These are phyloP conservation scores for Penelope pileata DNA, from an alignment of 2,113 vertebrate genomes.

Conservation along the genomic window DNA sequence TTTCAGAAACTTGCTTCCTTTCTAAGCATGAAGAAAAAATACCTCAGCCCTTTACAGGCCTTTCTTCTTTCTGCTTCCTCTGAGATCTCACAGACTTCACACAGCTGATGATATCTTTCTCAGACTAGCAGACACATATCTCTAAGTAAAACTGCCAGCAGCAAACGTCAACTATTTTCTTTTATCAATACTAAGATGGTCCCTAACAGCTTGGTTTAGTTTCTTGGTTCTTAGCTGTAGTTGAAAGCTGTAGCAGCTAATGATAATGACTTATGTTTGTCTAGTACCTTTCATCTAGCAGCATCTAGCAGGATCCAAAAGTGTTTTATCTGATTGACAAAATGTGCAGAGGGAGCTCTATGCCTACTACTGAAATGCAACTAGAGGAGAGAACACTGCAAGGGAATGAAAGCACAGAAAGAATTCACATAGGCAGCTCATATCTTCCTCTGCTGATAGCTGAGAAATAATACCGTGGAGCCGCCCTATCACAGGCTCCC, in stretches of 20 bases:
- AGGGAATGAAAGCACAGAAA: neutral
- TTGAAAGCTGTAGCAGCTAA: constrained; percentile 59
- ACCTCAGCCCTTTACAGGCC: constrained; percentile 6
- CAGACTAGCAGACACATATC: constrained; percentile 72
- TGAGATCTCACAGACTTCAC: constrained; percentile 72
- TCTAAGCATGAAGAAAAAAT: neutral
- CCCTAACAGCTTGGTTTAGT: constrained; percentile 68
- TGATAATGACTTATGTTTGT: constrained; percentile 63
- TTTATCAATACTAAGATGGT: constrained; percentile 73
- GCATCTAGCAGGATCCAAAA: constrained; percentile 29
- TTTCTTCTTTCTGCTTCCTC: constrained; percentile 60
- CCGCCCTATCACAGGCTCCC: neutral
- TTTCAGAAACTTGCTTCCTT: constrained; percentile 33
- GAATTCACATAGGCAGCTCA: neutral
- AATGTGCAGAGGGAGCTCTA: constrained; percentile 36
- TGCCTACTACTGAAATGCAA: constrained; percentile 9
- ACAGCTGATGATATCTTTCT: constrained; percentile 65
- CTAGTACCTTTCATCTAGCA: constrained; percentile 58
- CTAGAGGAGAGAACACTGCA: neutral
- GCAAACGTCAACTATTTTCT: constrained; percentile 77
- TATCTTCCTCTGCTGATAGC: neutral
- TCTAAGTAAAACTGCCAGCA: constrained; percentile 76
- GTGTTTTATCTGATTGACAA: constrained; percentile 32
- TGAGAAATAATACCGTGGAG: neutral
- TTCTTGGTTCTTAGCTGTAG: constrained; percentile 61